These are phyloP conservation scores for Stichopus horrens DNA, from an alignment of 53 echinoderm and acorn worm genomes.

Conservation along the genomic window DNA sequence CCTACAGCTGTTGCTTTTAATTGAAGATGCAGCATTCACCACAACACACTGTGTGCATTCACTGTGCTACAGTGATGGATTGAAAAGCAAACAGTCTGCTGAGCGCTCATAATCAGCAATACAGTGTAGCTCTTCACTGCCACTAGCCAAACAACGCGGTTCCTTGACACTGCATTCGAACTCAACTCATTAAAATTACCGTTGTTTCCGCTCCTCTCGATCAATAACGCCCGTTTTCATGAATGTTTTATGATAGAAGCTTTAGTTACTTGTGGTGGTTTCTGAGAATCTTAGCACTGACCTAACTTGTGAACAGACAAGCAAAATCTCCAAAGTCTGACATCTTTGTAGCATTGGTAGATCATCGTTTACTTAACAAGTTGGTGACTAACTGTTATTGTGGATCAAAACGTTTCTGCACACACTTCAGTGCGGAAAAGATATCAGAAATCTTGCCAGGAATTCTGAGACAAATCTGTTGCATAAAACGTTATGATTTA, in stretches of 20 bases:
- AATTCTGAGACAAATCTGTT: no score
- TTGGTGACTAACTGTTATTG: not conserved
- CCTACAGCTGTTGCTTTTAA: slow-evolving; percentile 9
- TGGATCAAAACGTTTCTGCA: not conserved
- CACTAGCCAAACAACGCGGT: slow-evolving; percentile 39
- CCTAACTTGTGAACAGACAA: slow-evolving; percentile 43
- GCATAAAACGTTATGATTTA: no score
- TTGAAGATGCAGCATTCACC: slow-evolving; percentile 26
- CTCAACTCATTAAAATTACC: slow-evolving; percentile 53
- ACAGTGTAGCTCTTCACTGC: slow-evolving; percentile 32
- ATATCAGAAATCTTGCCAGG: not conserved
- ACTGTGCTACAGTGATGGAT: slow-evolving; percentile 41
- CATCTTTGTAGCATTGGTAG: slow-evolving; percentile 14
- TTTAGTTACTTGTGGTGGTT: slow-evolving; percentile 46
- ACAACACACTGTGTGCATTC: not conserved
- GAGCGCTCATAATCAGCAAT: slow-evolving; percentile 47
- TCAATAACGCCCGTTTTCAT: slow-evolving; percentile 53
- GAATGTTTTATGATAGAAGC: slow-evolving; percentile 53
- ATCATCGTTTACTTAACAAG: slow-evolving; percentile 21
- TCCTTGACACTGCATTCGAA: slow-evolving; percentile 46
- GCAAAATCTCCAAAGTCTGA: slow-evolving; percentile 37
- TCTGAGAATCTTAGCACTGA: slow-evolving; percentile 45
- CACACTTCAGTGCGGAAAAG: not conserved
- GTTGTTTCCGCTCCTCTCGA: slow-evolving; percentile 48
- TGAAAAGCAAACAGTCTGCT: slow-evolving; percentile 44